Evolutionary conservation across 2,113 vertebrate species (phyloP), one percentile per base, ranked within the genome.

Genomic region (Mustela nigripes): DNA sequence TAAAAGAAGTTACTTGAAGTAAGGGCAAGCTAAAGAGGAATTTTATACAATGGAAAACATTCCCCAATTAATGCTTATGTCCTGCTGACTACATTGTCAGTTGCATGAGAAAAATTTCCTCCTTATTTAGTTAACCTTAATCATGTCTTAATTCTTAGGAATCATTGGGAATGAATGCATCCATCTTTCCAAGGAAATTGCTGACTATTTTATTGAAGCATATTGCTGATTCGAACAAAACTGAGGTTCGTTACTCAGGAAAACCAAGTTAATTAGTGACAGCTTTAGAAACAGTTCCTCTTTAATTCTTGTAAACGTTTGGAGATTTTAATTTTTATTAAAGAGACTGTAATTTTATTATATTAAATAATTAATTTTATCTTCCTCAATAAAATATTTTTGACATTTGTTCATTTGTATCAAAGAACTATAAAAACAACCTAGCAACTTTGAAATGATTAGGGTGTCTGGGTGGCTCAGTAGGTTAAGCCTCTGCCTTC

Each of bases 101-200:
- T 98, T 98, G 97, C 81, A 86, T 95, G 94, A 97, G 80, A 97
- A 98, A 97, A 98, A 94, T 65, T 93, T 73, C 28, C 65, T 67
- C 97, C 90, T 87, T 91, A 96, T 93, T 98, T 98, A 86, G 69
- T 79, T 94, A 96, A 50, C 53, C 53, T 88, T 79, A 79, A 69
- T 60, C 69, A 96, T 62, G 50, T 15, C 65, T 97, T 98, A 96
- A 98, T 73, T 97, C 84, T 56, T 45, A 67, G 28, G n/a, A 65
- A 86, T 79, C 28, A 0, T 3, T n/a, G 48, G 21, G 48, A 86
- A 94, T 67, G 26, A 76, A 69, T 28, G 7, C 2, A 45, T 58
- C 28, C 60, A 60, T 31, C 56, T 80, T 88, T 60, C 36, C 76
- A 84, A 84, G 18, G 22, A 36, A 84, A 80, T n/a, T 62, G 4